Conservation (phyloP, 2,797 vertebrate species). For the Caiman crocodilus region DNA sequence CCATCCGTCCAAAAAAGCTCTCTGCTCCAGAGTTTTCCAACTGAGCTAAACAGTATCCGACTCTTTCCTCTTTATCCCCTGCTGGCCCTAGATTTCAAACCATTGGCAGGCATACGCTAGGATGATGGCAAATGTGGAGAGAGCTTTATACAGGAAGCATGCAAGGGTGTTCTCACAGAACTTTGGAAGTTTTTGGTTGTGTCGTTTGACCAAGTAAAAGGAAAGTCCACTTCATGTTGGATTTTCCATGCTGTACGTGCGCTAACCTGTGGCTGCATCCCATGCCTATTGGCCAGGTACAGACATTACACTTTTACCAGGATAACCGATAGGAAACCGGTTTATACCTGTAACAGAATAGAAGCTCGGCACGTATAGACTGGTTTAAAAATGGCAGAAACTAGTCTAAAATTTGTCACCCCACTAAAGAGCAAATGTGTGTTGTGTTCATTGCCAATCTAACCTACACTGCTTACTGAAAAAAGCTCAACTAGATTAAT, state of each 20-base stretch:
- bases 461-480: no score
- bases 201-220: neutral
- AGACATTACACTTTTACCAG: no score
- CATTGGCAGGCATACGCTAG: neutral
- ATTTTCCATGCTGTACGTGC: neutral
- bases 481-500: no score
- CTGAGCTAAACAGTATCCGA: neutral
- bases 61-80: neutral
- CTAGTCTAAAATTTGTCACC: no score
- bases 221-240: neutral
- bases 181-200: neutral
- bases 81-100: neutral
- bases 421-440: no score
- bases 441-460: no score
- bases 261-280: neutral
- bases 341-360: no score
- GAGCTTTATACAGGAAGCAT: neutral
- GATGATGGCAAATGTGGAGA: neutral
- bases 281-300: no score
- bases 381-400: no score
- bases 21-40: neutral
- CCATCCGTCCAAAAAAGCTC: neutral
- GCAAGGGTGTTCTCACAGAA: neutral
- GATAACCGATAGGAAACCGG: no score
- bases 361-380: no score